phyloP scores from a whole-genome alignment of 2,888 invertebrate species.

The Andrena trimmerana region DNA sequence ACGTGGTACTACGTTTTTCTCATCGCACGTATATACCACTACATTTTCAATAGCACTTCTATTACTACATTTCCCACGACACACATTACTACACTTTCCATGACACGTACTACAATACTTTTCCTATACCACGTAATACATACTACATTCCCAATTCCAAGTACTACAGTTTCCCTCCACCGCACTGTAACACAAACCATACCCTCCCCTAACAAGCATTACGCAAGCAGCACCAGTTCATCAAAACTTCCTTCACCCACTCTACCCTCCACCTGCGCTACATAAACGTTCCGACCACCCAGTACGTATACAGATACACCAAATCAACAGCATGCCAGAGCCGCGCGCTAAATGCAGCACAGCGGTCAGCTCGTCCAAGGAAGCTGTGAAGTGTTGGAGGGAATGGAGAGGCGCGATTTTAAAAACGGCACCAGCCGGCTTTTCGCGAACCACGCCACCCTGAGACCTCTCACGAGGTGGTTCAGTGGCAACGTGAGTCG shows the following conservation, averaged over 20 bases:
- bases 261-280: neutral
- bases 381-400: neutral
- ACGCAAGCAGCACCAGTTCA: neutral
- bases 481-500: constrained; percentile 38
- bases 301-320: neutral
- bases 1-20: no score
- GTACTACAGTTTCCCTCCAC: neutral
- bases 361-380: neutral
- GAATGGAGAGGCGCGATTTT: neutral
- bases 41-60: no score
- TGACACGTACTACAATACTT: no score
- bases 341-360: neutral
- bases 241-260: neutral
- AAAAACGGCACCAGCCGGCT: constrained; percentile 17
- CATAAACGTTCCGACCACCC: neutral
- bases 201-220: no score
- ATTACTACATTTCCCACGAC: no score
- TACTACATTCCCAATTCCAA: no score
- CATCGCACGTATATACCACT: no score
- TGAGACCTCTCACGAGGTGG: constrained; percentile 28
- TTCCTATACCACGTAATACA: no score
- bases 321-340: neutral
- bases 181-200: neutral
- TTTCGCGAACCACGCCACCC: constrained; percentile 13
- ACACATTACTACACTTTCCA: no score